phyloP scores from a whole-genome alignment of 2,113 vertebrate species.

The Paratilapia polleni region DNA sequence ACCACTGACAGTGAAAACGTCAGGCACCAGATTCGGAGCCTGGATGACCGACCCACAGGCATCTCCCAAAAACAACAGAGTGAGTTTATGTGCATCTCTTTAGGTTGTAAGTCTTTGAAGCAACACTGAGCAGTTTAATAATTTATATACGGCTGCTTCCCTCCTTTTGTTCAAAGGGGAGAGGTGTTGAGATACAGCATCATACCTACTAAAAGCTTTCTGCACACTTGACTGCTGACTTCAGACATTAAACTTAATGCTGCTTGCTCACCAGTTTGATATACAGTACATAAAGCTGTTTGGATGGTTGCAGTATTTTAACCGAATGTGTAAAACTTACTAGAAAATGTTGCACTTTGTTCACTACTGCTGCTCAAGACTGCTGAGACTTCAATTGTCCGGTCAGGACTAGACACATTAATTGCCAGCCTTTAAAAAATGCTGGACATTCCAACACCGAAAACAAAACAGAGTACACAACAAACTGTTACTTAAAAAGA shows the following conservation, averaged over 20 bases:
- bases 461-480: not conserved
- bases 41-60: constrained; percentile 98
- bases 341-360: not conserved
- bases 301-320: not conserved
- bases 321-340: not conserved
- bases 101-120: constrained; percentile 16
- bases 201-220: not conserved
- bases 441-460: not conserved
- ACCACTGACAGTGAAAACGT: constrained; percentile 94
- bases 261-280: not conserved
- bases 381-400: not conserved
- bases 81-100: constrained; percentile 62
- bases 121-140: not conserved
- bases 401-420: not conserved
- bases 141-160: not conserved
- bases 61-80: constrained; percentile 90
- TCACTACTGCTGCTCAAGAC: not conserved
- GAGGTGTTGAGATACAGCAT: not conserved
- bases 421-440: not conserved
- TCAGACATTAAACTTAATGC: constrained; percentile 13
- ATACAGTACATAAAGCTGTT: not conserved
- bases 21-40: constrained; percentile 95
- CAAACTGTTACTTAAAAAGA: not conserved
- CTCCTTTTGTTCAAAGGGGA: not conserved
- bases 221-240: not conserved